Evolutionary conservation across 2,797 vertebrate species (phyloP).

Genomic region (Galagoides demidoff): DNA sequence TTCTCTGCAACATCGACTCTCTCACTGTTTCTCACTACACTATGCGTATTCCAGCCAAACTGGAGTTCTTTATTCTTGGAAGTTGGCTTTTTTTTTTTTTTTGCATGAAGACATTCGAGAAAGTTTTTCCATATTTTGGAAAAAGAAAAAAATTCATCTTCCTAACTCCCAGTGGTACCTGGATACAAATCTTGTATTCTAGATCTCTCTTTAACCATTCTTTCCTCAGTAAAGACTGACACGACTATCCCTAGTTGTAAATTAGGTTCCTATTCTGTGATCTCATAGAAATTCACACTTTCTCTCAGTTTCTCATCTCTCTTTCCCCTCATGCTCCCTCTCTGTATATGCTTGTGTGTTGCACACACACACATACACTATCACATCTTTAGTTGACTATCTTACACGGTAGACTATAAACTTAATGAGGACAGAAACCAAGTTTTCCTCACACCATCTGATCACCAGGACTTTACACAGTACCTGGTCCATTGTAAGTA

Average conservation of each 20-base stretch:
- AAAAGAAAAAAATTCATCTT: background rate
- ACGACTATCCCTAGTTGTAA: background rate
- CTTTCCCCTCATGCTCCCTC: too few relatives aligned
- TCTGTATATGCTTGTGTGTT: background rate
- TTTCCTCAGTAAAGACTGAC: background rate
- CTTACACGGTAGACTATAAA: background rate
- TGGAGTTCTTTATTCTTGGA: background rate
- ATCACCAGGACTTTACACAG: background rate
- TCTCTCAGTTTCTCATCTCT: background rate
- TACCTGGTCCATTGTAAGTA: background rate
- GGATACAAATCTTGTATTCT: background rate
- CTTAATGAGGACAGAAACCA: background rate
- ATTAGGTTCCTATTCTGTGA: background rate
- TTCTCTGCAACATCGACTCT: background rate
- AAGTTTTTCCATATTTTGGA: background rate
- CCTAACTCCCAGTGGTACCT: fast-evolving
- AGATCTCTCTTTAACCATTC: background rate
- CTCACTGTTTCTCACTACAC: background rate
- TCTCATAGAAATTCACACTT: background rate
- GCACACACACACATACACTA: background rate
- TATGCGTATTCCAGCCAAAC: background rate
- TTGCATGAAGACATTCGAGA: background rate
- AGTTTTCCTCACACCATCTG: background rate
- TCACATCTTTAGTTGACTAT: background rate
- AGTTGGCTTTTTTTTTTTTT: background rate